Evolutionary conservation across 2,113 vertebrate species (phyloP), one percentile per base, ranked within the genome.

Genomic region (Haemorhous mexicanus): DNA sequence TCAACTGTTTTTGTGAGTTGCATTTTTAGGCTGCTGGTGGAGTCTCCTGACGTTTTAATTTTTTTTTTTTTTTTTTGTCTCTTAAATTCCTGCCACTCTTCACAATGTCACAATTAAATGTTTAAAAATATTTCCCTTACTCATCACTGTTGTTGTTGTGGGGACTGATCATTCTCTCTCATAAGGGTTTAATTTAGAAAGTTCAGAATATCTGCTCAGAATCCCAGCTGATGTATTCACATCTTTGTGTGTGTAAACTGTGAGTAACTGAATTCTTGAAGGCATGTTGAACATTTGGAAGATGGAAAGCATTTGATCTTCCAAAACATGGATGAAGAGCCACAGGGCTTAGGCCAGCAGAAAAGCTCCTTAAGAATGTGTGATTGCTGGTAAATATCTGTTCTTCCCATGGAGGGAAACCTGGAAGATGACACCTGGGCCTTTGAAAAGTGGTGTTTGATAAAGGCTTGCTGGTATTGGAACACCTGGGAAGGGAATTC

Each of bases 61-160:
- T 78, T 47, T 33, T 13, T 47, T 35, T 23, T n/a, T n/a, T 33
- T 12, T 12, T n/a, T 16, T 9, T 27, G 6, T 47, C 32, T 62
- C 46, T 15, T 5, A 44, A 55, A 52, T 85, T 85, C 49, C 35
- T 37, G 10, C 58, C 24, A 7, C 14, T 82, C 83, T 46, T 84
- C 35, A 67, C 35, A 55, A 49, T 32, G 6, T 83, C 81, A 82
- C 41, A 28, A 82, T 88, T 16, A 75, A 86, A 62, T 84, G 62
- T 89, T 92, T 90, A 86, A 90, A 94, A 89, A 68, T 84, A 55
- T 89, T 89, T 88, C 39, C 84, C 73, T 90, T 90, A 87, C 44
- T 95, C 89, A 89, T 79, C 53, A 10, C 41, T 27, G 43, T 50
- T 79, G 61, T 88, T 68, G 66, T 85, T 73, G 70, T 73, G 59